A percentile compares a stretch with the other conserved stretches of the same genome.
phyloP scores from a whole-genome alignment of 1,140 invertebrate genomes.

The Globodera rostochiensis region DNA sequence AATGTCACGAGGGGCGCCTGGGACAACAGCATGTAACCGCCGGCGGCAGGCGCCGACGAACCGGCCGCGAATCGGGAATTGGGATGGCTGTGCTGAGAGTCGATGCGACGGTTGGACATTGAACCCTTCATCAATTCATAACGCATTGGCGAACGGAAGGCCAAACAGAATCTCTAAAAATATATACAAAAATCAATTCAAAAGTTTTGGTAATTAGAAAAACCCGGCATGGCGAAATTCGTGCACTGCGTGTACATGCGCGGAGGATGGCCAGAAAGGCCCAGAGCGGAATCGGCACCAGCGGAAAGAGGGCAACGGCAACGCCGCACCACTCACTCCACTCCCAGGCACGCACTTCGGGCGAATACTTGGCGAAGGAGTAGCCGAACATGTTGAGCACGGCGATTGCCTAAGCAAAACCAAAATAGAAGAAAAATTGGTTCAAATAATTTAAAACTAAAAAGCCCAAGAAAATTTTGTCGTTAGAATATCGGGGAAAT shows the following conservation, averaged over 20 bases:
- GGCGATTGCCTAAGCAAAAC: slow-evolving; percentile 48
- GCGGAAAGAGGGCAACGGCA: slow-evolving; percentile 56
- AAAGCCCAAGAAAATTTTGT: background rate
- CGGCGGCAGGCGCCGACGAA: slow-evolving; percentile 31
- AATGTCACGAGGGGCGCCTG: slow-evolving; percentile 40
- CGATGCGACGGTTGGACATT: background rate
- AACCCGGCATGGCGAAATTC: slow-evolving; percentile 30
- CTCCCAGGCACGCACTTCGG: slow-evolving; percentile 52
- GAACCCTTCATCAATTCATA: slow-evolving; percentile 49
- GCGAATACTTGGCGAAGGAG: slow-evolving; percentile 53
- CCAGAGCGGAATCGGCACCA: slow-evolving; percentile 61
- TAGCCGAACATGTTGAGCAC: slow-evolving; percentile 59
- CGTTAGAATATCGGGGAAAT: slow-evolving; percentile 5
- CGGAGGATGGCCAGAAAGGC: slow-evolving; percentile 47
- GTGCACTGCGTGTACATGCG: slow-evolving; percentile 45
- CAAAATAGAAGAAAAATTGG: background rate
- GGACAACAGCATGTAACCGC: slow-evolving; percentile 49
- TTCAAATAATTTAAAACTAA: slow-evolving; percentile 13
- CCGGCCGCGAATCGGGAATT: slow-evolving; percentile 31
- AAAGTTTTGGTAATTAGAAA: slow-evolving; percentile 20
- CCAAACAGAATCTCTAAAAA: slow-evolving; percentile 53
- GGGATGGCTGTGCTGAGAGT: slow-evolving; percentile 6
- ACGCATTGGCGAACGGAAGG: slow-evolving; percentile 55
- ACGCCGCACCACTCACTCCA: slow-evolving; percentile 54
- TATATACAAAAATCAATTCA: background rate